Conservation (phyloP, 2,888 invertebrate species). For the Antheraea assamensis region DNA sequence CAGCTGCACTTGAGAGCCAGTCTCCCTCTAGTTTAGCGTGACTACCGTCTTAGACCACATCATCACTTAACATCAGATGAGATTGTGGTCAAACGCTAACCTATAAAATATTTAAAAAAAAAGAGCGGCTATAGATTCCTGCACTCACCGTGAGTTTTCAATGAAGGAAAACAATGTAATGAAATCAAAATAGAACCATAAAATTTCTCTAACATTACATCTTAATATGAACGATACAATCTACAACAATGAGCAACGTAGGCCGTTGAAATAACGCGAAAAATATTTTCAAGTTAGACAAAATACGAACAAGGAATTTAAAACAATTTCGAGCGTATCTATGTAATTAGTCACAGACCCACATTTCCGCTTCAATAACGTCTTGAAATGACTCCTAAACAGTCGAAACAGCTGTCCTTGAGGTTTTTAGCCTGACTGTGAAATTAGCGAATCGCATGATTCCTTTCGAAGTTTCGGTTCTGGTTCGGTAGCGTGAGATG, state of each 20-base stretch:
- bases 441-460: conserved; percentile 31
- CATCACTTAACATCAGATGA: too few species aligned
- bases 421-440: conserved; percentile 41
- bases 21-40: too few species aligned
- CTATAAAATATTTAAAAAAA: too few species aligned
- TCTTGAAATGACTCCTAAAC: conserved; percentile 36
- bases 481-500: conserved; percentile 3
- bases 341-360: conserved; percentile 46
- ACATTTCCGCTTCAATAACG: conserved; percentile 45
- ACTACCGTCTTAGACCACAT: too few species aligned
- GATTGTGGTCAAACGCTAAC: too few species aligned
- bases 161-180: not conserved
- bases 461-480: conserved; percentile 10
- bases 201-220: too few species aligned
- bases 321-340: conserved; percentile 31
- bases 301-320: not conserved
- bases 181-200: not conserved
- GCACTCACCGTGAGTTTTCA: not conserved
- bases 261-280: not conserved
- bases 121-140: too few species aligned
- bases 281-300: not conserved
- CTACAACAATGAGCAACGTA: not conserved
- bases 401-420: conserved; percentile 36
- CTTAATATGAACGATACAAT: not conserved
- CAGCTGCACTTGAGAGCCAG: too few species aligned